Evolutionary conservation across 2,797 vertebrate species (phyloP), one percentile per base, ranked within the genome.

Genomic region (Taeniopygia guttata): DNA sequence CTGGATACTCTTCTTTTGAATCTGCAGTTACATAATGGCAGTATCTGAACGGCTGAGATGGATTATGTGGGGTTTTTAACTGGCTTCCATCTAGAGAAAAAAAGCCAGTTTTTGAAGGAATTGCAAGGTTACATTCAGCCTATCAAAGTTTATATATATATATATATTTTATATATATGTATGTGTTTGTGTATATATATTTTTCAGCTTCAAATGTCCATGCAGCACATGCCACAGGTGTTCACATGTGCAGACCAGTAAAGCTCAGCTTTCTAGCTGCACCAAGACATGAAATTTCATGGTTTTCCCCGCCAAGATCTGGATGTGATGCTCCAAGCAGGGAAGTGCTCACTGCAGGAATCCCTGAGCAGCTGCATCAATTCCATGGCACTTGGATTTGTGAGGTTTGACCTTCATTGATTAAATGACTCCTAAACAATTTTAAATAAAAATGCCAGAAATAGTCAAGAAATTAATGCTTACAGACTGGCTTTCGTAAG

Each of bases 151-250:
- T 18, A 5, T 21, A 21, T 5, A 42, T 9, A 16, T 5, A 18
- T 25, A 1, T 30, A 3, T 54, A 26, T 36, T n/a, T 4, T 63
- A 16, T 34, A 4, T 29, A 2, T 29, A 1, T 54, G 3, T 32
- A 22, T 55, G 1, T 45, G 8, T 38, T 13, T 45, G 11, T 18
- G 5, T 46, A 16, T 27, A 16, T 48, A 5, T 51, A 7, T 76
- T 29, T 68, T n/a, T 17, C 18, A 62, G 29, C 27, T 48, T 75
- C 67, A 26, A 40, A 60, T 0, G 1, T 34, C 18, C 21, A 48
- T 1, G 23, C 26, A 72, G 32, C 27, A 55, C 22, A 36, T 1
- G 9, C 15, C 66, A 15, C 36, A 66, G 45, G 34, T 67, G 55
- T 13, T 51, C 84, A 29, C n/a, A 10, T 0, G 29, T 20, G 40